A percentile compares a stretch with the other conserved stretches of the same genome.
These are phyloP conservation scores for Sylvietta virens DNA, from an alignment of 2,113 vertebrate genomes.

Conservation along the genomic window DNA sequence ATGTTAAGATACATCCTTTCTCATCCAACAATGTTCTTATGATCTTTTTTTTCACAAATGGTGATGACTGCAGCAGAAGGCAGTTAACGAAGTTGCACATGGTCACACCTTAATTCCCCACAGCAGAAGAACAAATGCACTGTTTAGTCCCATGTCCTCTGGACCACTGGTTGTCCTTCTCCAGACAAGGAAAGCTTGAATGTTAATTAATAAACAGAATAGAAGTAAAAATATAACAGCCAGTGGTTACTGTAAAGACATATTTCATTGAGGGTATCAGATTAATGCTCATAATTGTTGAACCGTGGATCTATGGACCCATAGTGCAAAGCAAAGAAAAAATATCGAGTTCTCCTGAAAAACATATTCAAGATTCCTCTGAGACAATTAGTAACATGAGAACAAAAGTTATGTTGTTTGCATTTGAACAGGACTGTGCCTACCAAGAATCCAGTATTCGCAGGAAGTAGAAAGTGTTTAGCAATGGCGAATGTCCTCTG, in stretches of 20 bases:
- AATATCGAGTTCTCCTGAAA: not conserved
- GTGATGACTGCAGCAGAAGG: not conserved
- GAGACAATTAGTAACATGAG: not conserved
- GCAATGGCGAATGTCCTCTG: not conserved
- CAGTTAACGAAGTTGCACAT: not conserved
- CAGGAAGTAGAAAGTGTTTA: not conserved
- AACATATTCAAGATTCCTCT: not conserved
- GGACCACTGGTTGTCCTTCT: not conserved
- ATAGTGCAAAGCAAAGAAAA: not conserved
- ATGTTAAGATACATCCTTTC: not conserved
- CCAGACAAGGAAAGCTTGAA: not conserved
- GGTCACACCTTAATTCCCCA: not conserved
- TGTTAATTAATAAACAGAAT: not conserved
- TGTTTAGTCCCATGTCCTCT: not conserved
- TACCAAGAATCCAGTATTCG: not conserved
- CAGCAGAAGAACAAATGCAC: not conserved
- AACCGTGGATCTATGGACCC: not conserved
- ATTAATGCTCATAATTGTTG: not conserved
- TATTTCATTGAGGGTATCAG: not conserved
- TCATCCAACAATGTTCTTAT: not conserved
- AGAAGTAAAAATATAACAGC: not conserved
- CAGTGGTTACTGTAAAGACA: not conserved
- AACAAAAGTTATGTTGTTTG: not conserved
- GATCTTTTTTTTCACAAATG: not conserved
- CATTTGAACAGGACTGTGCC: not conserved